Conservation (phyloP, 2,888 invertebrate genomes). For the Herminia tarsipennalis region DNA sequence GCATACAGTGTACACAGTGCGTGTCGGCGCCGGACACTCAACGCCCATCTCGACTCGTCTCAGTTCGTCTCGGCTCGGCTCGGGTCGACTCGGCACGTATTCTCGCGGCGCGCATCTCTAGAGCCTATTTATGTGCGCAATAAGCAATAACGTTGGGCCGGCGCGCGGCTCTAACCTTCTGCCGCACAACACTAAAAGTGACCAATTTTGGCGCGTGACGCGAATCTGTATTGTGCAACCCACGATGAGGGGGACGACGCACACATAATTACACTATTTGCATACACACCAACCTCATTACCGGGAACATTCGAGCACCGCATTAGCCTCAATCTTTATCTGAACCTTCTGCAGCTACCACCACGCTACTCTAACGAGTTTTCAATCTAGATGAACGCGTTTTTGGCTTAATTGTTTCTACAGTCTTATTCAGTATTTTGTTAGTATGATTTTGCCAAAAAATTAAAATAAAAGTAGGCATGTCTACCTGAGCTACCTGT, state of each 20-base stretch:
- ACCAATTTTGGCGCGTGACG: constrained; percentile 8
- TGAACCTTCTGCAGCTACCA: no score
- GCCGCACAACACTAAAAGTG: constrained; percentile 4
- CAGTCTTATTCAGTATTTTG: no score
- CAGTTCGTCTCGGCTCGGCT: no score
- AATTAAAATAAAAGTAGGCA: background rate
- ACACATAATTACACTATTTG: constrained; percentile 26
- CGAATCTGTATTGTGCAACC: background rate
- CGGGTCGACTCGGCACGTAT: background rate
- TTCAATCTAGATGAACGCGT: background rate
- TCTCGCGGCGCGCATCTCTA: background rate
- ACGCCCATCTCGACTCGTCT: no score
- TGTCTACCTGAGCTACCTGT: no score
- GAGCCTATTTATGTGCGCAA: constrained; percentile 12
- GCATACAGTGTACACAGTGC: no score
- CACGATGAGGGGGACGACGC: background rate
- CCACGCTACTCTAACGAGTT: no score
- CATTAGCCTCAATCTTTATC: constrained; percentile 35
- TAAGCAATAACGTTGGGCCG: constrained; percentile 6
- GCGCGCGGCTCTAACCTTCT: background rate
- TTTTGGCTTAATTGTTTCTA: no score
- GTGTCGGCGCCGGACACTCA: no score
- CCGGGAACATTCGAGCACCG: constrained; percentile 24
- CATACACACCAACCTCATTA: constrained; percentile 31
- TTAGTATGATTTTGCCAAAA: no score